Evolutionary conservation across 2,797 vertebrate species (phyloP).

Genomic region (Microcaecilia unicolor): DNA sequence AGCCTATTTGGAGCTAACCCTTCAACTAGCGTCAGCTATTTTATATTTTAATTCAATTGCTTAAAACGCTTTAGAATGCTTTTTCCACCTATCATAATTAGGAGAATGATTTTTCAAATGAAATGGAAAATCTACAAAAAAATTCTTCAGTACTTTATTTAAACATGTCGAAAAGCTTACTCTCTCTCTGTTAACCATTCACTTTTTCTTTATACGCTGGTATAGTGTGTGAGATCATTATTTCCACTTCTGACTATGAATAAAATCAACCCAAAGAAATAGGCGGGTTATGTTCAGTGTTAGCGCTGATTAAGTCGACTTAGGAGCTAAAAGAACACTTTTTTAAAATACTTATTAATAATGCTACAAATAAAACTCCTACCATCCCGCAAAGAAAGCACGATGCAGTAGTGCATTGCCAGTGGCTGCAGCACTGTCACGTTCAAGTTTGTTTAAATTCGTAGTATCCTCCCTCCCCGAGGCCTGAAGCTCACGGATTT

Average conservation of each 20-base stretch:
- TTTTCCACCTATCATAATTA: too few species aligned
- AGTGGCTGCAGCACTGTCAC: slow-evolving; percentile 60
- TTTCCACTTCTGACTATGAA: slow-evolving; percentile 87
- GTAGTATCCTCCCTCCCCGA: slow-evolving; percentile 63
- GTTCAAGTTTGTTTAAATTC: slow-evolving; percentile 62
- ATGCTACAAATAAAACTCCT: slow-evolving; percentile 32
- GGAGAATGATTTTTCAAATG: too few species aligned
- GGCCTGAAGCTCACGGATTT: slow-evolving; percentile 49
- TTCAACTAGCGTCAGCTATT: too few species aligned
- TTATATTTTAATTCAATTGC: too few species aligned
- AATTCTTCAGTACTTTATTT: too few species aligned
- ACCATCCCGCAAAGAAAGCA: slow-evolving; percentile 77
- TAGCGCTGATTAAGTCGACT: too few species aligned
- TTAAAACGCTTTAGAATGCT: too few species aligned
- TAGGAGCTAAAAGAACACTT: too few species aligned
- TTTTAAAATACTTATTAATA: too few species aligned
- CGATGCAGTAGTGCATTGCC: slow-evolving; percentile 63
- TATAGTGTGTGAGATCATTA: slow-evolving; percentile 85
- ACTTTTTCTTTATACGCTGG: slow-evolving; percentile 91
- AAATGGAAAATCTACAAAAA: too few species aligned
- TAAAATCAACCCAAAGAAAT: slow-evolving; percentile 84
- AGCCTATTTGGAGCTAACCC: too few species aligned
- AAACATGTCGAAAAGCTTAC: slow-evolving; percentile 76
- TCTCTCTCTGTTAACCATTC: slow-evolving; percentile 82
- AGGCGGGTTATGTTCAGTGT: too few species aligned